Percentiles rank a stretch among this genome's conserved stretches.
Evolutionary conservation across 1,140 invertebrate species (phyloP).

Genomic region (Euschistus heros): DNA sequence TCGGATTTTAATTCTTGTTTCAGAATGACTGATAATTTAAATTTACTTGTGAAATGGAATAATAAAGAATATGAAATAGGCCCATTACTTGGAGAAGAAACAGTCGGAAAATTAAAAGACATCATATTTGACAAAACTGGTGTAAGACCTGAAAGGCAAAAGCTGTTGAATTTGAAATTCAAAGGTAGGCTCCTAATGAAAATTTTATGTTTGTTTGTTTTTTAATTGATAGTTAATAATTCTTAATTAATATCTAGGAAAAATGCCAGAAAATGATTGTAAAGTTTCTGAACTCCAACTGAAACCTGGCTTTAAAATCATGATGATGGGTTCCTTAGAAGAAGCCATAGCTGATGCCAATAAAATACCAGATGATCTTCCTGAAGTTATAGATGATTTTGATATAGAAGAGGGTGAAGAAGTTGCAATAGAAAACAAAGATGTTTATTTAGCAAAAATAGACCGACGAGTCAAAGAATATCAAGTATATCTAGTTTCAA

Average conservation of each 20-base stretch:
- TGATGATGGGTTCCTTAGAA: constrained; percentile 94
- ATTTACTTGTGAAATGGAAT: constrained; percentile 79
- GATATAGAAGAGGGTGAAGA: constrained; percentile 80
- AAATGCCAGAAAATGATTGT: constrained; percentile 64
- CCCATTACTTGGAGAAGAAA: constrained; percentile 55
- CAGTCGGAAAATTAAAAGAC: constrained; percentile 66
- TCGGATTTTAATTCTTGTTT: not conserved
- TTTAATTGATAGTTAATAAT: not conserved
- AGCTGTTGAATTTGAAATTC: constrained; percentile 81
- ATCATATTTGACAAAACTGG: constrained; percentile 68
- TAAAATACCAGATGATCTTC: constrained; percentile 63
- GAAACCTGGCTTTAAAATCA: constrained; percentile 83
- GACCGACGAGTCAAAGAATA: constrained; percentile 77
- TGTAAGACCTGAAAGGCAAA: constrained; percentile 82
- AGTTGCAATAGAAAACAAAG: constrained; percentile 69
- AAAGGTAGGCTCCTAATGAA: constrained; percentile 53
- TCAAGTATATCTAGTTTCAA: constrained; percentile 32
- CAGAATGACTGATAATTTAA: constrained; percentile 32
- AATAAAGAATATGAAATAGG: constrained; percentile 71
- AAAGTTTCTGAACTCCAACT: constrained; percentile 57
- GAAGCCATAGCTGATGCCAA: constrained; percentile 76
- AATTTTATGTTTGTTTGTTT: not conserved
- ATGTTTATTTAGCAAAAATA: constrained; percentile 53
- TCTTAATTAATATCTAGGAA: constrained; percentile 47
- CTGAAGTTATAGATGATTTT: constrained; percentile 77